Conservation (phyloP, 92 coral and sea anemone species). For the Siderastrea siderea region DNA sequence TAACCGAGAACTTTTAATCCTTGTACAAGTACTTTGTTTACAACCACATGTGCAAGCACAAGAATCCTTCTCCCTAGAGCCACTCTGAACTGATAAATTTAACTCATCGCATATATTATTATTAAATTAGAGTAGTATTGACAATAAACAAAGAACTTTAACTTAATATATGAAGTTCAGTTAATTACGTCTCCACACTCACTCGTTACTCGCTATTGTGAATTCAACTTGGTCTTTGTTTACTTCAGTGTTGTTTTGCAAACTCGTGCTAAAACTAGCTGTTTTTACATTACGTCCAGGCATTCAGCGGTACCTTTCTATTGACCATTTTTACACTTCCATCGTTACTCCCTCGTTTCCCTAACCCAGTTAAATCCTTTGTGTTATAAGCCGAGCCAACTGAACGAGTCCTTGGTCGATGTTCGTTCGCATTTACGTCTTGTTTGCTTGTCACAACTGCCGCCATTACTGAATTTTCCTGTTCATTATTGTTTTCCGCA, state of each 20-base stretch:
- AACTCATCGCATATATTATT: neutral
- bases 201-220: neutral
- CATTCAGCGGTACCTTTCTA: slow-evolving; percentile 32
- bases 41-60: neutral
- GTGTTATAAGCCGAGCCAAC: slow-evolving; percentile 7
- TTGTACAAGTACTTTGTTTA: neutral
- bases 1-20: too few relatives aligned
- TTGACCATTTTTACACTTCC: neutral
- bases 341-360: neutral
- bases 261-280: neutral
- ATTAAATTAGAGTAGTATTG: neutral
- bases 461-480: slow-evolving; percentile 9
- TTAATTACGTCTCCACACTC: neutral
- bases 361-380: neutral
- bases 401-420: slow-evolving; percentile 12
- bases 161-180: neutral
- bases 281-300: slow-evolving; percentile 40
- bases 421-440: slow-evolving; percentile 9
- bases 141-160: slow-evolving; percentile 3
- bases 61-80: neutral
- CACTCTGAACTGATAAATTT: neutral
- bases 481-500: slow-evolving; percentile 22
- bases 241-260: neutral
- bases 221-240: neutral
- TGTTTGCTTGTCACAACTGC: neutral